Conservation (phyloP, 2,113 vertebrate genomes). For the Myodes glareolus region DNA sequence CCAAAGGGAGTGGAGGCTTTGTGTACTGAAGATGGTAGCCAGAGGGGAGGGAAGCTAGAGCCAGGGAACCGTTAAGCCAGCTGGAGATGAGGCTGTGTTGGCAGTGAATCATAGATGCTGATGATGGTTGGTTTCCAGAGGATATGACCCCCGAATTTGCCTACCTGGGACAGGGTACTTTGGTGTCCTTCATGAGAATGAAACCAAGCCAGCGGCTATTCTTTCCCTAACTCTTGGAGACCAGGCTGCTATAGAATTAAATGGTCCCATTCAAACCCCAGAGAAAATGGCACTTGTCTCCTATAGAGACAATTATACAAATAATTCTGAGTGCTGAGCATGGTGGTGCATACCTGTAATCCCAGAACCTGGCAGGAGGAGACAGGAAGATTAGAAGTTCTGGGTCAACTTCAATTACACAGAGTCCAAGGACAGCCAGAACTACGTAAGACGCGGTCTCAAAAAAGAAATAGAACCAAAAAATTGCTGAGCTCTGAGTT, state of each 20-base stretch:
- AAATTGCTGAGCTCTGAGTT: slow-evolving; percentile 33
- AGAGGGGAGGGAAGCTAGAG: neutral
- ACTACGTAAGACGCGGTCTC: neutral
- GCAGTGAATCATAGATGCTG: neutral
- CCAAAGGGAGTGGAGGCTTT: neutral
- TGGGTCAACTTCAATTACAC: neutral
- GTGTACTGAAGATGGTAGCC: slow-evolving; percentile 30
- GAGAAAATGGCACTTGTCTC: neutral
- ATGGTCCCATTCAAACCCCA: neutral
- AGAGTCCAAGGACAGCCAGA: neutral
- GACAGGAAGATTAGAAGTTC: neutral
- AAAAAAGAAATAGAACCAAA: neutral
- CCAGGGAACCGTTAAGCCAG: neutral
- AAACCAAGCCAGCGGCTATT: neutral
- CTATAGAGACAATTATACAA: slow-evolving; percentile 11
- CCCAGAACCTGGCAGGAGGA: neutral
- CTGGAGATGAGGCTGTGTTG: neutral
- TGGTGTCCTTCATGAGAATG: neutral
- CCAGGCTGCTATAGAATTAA: neutral
- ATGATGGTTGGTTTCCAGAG: neutral
- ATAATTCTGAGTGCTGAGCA: neutral
- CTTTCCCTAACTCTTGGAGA: neutral
- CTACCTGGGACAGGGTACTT: neutral
- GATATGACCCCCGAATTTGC: neutral
- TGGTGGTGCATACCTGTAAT: neutral